Base-by-base conservation (phyloP, 2,888 invertebrate species). In the Thymelicus lineola region DNA sequence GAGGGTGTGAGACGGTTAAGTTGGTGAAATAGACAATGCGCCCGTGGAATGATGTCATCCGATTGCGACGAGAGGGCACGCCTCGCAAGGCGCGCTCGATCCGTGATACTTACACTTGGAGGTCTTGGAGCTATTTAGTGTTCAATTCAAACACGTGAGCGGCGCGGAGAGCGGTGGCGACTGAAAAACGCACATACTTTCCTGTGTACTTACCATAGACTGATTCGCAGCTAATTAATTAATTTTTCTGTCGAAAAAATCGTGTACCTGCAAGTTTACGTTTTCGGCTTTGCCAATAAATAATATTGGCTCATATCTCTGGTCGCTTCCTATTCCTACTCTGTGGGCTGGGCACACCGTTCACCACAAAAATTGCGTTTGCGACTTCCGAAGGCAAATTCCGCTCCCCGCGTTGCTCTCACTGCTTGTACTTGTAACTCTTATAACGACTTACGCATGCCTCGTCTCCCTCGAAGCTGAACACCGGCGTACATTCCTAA, bases 31-130 rank as follows among this genome's bases (percentile, higher is more conserved):
- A 69, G 71, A 45, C 57, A 35, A 36, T 45, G 61, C 67, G 59
- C 62, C 59, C 74, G 77, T 73, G 75, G 80, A 81, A 85, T 91
- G 89, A 90, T 90, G 89, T 91, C 90, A 89, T 86, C 84, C 80
- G 84, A 85, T 89, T 85, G 86, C 87, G 82, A 86, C 85, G 87
- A 85, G 83, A 86, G 84, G 85, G 84, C 85, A 83, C 84, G 86
- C 82, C 84, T 80, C 82, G 80, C 80, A 80, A 76, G 77, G 82
- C 76, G 80, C 79, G 84, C 81, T 86, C 85, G 87, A 82, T 76
- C 83, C 82, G 80, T 82, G 82, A 86, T 55, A 28, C 50, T 50
- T 20, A 20, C 20, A 53, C 28, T 55, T 35, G 35, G 55, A 55
- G 7, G 35, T 28, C 28, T 55, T 35, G 35, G 55, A 55, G 7